phyloP scores from a whole-genome alignment of 2,113 vertebrate genomes.

The Cacatua alba region DNA sequence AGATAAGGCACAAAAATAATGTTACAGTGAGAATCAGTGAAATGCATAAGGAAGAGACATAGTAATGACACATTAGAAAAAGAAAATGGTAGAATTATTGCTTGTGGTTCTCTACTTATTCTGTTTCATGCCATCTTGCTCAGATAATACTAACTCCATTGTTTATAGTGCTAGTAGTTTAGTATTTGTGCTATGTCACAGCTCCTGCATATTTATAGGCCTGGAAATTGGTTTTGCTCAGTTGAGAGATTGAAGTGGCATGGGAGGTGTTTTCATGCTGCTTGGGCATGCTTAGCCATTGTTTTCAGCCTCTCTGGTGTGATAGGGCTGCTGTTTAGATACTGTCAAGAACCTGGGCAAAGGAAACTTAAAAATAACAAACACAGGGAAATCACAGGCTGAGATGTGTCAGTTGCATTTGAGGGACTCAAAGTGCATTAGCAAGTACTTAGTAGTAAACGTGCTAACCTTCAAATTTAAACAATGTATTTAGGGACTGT shows the following conservation, averaged over 20 bases:
- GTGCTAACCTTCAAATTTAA: neutral
- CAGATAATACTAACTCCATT: neutral
- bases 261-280: neutral
- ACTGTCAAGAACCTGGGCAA: neutral
- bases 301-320: neutral
- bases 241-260: neutral
- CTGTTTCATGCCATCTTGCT: neutral
- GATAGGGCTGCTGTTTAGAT: neutral
- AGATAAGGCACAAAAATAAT: neutral
- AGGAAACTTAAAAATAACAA: neutral
- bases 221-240: neutral
- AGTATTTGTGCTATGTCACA: neutral
- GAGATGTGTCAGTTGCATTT: neutral
- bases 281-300: rapidly evolving
- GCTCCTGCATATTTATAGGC: neutral
- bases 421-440: neutral
- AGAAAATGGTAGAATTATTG: neutral
- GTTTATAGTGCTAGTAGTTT: neutral
- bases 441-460: neutral
- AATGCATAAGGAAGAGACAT: neutral
- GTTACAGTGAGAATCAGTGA: neutral
- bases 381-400: neutral
- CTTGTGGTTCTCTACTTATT: neutral
- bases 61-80: neutral
- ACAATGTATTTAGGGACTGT: neutral